Conservation (phyloP, 2,797 vertebrate genomes). For the Avahi laniger region DNA sequence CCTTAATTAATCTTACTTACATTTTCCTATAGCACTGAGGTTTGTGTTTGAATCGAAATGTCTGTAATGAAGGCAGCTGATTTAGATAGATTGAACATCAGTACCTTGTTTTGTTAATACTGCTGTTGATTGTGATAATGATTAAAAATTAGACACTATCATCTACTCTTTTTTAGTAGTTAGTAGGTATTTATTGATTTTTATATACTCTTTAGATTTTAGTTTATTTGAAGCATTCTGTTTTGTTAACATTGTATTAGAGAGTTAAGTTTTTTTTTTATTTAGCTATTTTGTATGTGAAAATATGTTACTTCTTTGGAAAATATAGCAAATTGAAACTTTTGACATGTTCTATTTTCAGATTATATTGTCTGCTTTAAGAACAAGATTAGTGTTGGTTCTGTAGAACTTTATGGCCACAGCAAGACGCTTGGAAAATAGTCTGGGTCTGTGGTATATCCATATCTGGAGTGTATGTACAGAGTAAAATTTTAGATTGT, state of each 20-base stretch:
- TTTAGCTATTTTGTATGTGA: neutral
- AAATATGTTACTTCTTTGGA: constrained; percentile 25
- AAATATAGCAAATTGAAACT: constrained; percentile 6
- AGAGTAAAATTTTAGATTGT: neutral
- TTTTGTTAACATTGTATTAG: neutral
- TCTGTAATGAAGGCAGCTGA: neutral
- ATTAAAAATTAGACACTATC: neutral
- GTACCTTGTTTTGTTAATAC: neutral
- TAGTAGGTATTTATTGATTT: constrained; percentile 5
- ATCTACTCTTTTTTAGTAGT: neutral
- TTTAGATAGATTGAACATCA: neutral
- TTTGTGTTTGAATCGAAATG: neutral
- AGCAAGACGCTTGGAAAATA: neutral
- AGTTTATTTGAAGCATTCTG: constrained; percentile 32
- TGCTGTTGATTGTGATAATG: neutral
- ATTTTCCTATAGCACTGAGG: neutral
- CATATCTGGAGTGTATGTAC: neutral
- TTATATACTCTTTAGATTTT: neutral
- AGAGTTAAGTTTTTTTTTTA: neutral
- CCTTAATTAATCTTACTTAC: neutral
- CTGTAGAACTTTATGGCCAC: neutral
- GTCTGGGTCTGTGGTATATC: neutral
- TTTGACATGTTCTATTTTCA: neutral
- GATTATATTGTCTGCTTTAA: constrained; percentile 2
- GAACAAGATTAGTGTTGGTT: neutral